These are phyloP conservation scores for Apistogramma diplotaenia DNA, from an alignment of 2,113 vertebrate species.

Conservation along the genomic window DNA sequence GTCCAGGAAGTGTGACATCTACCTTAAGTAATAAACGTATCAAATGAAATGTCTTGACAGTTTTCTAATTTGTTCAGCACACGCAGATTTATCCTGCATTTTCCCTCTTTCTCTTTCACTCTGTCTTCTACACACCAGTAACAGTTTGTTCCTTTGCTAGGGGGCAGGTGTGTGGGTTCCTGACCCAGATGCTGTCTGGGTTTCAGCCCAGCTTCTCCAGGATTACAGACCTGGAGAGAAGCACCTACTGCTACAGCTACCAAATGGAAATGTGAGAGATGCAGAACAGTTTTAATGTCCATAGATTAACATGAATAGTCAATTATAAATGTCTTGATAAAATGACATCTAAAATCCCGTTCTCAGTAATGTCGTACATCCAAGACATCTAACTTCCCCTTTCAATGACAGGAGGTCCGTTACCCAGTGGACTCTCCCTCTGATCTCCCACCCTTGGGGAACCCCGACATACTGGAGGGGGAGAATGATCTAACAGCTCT, in stretches of 20 bases:
- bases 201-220: constrained; percentile 70
- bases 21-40: not conserved
- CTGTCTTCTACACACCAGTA: not conserved
- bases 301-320: not conserved
- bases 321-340: not conserved
- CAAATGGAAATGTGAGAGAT: constrained; percentile 71
- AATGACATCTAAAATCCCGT: not conserved
- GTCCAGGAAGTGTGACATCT: constrained; percentile 2
- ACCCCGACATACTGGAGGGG: constrained; percentile 78
- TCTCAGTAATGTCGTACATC: not conserved
- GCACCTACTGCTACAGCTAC: constrained; percentile 66
- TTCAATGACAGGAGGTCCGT: constrained; percentile 53
- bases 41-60: not conserved
- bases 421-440: constrained; percentile 45
- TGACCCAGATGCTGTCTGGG: constrained; percentile 76
- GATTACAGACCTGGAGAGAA: constrained; percentile 68
- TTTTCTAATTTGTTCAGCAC: not conserved
- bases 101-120: not conserved
- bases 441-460: constrained; percentile 76
- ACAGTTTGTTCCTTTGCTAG: constrained; percentile 49
- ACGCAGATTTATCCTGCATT: not conserved
- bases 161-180: constrained; percentile 80
- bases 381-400: not conserved
- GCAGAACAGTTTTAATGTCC: not conserved
- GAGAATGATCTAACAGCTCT: constrained; percentile 79